These are phyloP conservation scores for Geodia barretti DNA, from an alignment of 37 sponge, comb jelly and placozoan genomes.

Conservation along the genomic window DNA sequence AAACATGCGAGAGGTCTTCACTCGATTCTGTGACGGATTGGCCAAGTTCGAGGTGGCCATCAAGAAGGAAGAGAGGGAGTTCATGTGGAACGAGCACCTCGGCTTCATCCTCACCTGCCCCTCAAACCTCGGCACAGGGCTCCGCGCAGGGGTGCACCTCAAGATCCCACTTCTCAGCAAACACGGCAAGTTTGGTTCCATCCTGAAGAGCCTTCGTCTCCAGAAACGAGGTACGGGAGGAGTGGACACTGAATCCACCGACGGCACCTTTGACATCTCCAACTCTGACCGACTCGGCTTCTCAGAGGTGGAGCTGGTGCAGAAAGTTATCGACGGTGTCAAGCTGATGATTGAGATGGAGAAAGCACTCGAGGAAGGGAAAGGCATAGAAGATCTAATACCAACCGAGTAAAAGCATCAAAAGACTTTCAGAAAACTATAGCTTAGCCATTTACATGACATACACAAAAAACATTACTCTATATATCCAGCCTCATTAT, in stretches of 20 bases:
- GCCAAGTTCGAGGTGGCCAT: constrained; percentile 62
- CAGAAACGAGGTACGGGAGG: constrained; percentile 83
- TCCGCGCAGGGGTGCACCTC: constrained; percentile 81
- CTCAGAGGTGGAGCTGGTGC: constrained; percentile 88
- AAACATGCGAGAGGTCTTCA: constrained; percentile 76
- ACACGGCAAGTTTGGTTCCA: constrained; percentile 47
- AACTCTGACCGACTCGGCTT: constrained; percentile 79
- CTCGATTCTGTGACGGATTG: constrained; percentile 56
- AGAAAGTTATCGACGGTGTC: constrained; percentile 87
- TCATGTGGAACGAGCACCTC: constrained; percentile 78
- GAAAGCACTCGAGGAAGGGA: constrained; percentile 47
- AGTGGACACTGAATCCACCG: too few relatives aligned
- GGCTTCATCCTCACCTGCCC: constrained; percentile 90
- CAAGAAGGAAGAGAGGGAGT: constrained; percentile 39
- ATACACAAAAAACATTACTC: too few relatives aligned
- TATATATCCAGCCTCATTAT: too few relatives aligned
- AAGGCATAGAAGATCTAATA: constrained; percentile 33
- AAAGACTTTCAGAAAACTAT: too few relatives aligned
- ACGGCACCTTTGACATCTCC: constrained; percentile 75
- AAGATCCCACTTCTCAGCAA: constrained; percentile 70
- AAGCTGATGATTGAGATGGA: constrained; percentile 76
- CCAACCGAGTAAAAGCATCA: constrained; percentile 18
- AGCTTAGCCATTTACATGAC: too few relatives aligned
- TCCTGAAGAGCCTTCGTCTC: constrained; percentile 65
- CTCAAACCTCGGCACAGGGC: constrained; percentile 89